Evolutionary conservation across 2,888 invertebrate species (phyloP), one percentile per base, ranked within the genome.

Genomic region (Trisateles emortualis): DNA sequence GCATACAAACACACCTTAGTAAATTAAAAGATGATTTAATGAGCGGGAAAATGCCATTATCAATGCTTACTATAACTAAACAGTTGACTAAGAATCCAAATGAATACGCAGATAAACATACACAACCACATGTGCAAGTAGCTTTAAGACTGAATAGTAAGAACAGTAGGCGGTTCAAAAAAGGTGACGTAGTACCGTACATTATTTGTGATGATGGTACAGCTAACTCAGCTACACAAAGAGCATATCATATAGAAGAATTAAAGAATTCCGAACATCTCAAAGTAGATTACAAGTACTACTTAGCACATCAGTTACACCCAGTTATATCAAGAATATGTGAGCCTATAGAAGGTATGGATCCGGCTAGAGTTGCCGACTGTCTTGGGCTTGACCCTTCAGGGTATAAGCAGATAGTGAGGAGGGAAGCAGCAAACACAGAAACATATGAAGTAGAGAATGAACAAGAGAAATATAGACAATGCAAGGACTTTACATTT

Each of bases 141-240:
- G 99, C 99, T 0, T 76, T 98, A 49, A 94, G 99, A 68, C 94
- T 98, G 73, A 99, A 99, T 84, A 84, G 84, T 17, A 95, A 95
- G 76, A 95, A 95, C 46, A 97, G 97, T 74, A 95, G 98, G 69
- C 95, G 96, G 65, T 96, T 98, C 79, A 96, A 97, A 77, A 96
- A 96, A 70, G 99, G 99, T 0, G 99, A 99, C 81, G 98, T 98
- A 32, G 97, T 99, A 1, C 95, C 98, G 9, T 99, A 99, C 81
- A 94, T 99, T 1, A 97, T 99, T 76, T 99, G 99, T 86, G 95
- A 97, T 88, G 98, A 99, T 86, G 98, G 97, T 2, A 96, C 95
- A 0, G 94, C 94, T 19, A 95, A 95, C 64, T 92, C 97, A 0
- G 95, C 98, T 0, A 97, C 96, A 5, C 99, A 99, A 87, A 93